phyloP scores from a whole-genome alignment of 2,113 vertebrate species.

The Murina feae region DNA sequence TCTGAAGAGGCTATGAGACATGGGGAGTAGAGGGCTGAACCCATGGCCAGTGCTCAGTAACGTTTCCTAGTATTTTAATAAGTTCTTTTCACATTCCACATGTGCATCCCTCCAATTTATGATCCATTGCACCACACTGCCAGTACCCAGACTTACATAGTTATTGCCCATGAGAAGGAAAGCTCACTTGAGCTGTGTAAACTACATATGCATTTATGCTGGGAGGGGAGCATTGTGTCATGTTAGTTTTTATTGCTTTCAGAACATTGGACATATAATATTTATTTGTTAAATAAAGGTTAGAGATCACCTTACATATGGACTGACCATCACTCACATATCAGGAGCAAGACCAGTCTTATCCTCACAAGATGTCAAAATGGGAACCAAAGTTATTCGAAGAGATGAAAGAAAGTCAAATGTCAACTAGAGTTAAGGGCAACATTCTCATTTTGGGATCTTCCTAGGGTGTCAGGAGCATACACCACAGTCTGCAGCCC shows the following conservation, averaged over 20 bases:
- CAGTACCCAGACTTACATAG: neutral
- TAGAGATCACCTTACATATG: neutral
- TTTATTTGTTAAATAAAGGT: neutral
- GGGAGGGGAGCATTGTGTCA: neutral
- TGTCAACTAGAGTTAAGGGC: neutral
- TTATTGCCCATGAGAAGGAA: neutral
- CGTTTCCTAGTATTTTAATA: neutral
- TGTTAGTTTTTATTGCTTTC: neutral
- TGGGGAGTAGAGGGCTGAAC: neutral
- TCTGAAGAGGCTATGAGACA: neutral
- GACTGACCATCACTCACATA: neutral
- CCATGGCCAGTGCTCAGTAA: neutral
- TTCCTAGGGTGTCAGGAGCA: neutral
- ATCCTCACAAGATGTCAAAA: neutral
- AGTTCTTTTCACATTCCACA: neutral
- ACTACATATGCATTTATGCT: neutral
- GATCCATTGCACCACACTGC: fast-evolving
- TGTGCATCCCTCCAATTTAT: neutral
- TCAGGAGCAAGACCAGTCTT: neutral
- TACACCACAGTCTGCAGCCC: neutral
- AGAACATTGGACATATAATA: neutral
- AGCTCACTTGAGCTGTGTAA: neutral
- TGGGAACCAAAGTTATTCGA: neutral
- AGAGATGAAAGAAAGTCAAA: neutral
- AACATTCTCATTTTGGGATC: neutral